Evolutionary conservation across 2,888 invertebrate genomes (phyloP), one percentile per base, ranked within the genome.

Genomic region (Fabriciana adippe): DNA sequence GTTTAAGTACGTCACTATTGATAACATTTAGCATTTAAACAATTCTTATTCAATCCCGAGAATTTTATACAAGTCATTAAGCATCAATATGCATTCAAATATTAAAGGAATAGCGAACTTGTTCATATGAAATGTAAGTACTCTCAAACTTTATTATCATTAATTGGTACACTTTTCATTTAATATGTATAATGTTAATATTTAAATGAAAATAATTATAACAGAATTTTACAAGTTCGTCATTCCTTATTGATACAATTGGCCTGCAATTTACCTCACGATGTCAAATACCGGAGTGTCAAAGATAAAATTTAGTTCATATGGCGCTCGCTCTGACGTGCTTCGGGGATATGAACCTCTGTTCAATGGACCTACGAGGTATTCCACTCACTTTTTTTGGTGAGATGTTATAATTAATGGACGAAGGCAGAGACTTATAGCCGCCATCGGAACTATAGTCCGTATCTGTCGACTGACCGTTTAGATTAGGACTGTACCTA

Each of bases 361-460:
- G 90, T 73, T 93, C 92, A 68, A 91, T 82, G 31, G 93, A 92
- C 75, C 93, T 82, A 73, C 93, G 79, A 14, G 93, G 93, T 70
- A 93, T 93, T 47, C 93, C 93, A 76, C 93, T 93, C 64, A 90
- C 84, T 78, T 90, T 92, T 73, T 89, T 91, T 3, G 92, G 88
- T 48, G 92, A 87, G 64, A 75, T 74, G 71, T 82, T 89, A 75
- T 86, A 90, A 78, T 91, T 93, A 64, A 93, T 93, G 14, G 90
- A 91, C 1, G 93, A 93, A 13, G 93, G 93, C n/a, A 93, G 80
- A 0, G 93, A 93, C 72, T 93, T 93, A 81, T 93, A 93, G 1
- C 93, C 93, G 2, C 93, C 92, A 76, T 93, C 93, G 4, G 93
- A 93, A 70, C 92, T 92, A 74, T 93, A 93, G 75, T 93, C 93